Percentiles rank a stretch among this genome's conserved stretches.
phyloP scores from a whole-genome alignment of 2,888 invertebrate genomes.

The Schizotus pectinicornis region DNA sequence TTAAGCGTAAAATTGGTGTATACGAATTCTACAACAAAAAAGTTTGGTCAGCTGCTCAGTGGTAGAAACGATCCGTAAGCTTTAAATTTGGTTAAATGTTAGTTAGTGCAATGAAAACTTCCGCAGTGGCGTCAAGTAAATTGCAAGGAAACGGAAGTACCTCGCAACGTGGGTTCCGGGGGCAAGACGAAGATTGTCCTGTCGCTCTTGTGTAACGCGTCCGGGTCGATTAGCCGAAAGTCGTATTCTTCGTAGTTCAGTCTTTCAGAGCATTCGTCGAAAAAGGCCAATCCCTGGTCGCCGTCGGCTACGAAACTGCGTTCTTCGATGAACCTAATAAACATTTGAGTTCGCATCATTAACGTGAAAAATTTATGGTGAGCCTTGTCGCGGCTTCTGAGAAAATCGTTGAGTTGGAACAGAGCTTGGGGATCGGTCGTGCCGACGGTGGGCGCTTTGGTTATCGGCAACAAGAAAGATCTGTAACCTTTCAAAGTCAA shows the following conservation, averaged over 20 bases:
- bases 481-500: conserved; percentile 90
- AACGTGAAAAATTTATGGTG: conserved; percentile 88
- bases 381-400: conserved; percentile 87
- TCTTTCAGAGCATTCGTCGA: conserved; percentile 95
- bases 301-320: conserved; percentile 98
- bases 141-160: no score
- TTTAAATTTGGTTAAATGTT: no score
- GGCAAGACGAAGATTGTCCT: conserved; percentile 94
- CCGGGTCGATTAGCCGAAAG: conserved; percentile 79
- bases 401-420: conserved; percentile 91
- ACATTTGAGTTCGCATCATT: conserved; percentile 95
- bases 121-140: no score
- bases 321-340: conserved; percentile 98
- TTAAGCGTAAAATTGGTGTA: conserved; percentile 71
- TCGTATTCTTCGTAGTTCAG: conserved; percentile 63
- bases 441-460: conserved; percentile 89
- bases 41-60: no score
- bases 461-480: conserved; percentile 87
- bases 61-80: no score
- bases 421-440: conserved; percentile 95
- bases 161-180: conserved; percentile 74
- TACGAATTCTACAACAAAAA: conserved; percentile 32
- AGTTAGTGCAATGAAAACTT: no score
- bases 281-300: conserved; percentile 93
- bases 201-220: conserved; percentile 81